These are phyloP conservation scores for Teleiodes luculella DNA, from an alignment of 2,888 invertebrate species.

Conservation along the genomic window DNA sequence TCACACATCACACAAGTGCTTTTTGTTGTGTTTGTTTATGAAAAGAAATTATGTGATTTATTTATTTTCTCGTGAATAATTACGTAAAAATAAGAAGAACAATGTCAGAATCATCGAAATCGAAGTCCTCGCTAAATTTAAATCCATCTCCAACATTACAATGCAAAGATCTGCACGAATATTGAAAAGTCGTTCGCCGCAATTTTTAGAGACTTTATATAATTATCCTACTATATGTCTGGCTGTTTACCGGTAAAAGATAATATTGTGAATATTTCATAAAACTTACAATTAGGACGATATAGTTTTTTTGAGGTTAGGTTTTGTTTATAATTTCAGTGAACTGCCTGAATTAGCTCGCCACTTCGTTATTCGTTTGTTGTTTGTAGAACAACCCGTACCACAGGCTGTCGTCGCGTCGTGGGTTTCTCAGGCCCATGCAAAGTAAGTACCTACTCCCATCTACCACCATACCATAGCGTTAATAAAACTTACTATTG, in stretches of 20 bases:
- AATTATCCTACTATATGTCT: conserved; percentile 96
- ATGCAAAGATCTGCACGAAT: conserved; percentile 95
- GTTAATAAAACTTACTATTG: too few relatives aligned
- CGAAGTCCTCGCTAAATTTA: conserved; percentile 55
- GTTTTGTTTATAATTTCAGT: conserved; percentile 81
- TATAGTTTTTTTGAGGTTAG: conserved; percentile 26
- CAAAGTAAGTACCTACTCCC: conserved; percentile 81
- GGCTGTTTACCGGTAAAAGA: conserved; percentile 88
- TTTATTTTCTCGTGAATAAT: background rate
- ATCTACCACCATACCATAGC: too few relatives aligned
- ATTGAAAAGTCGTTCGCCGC: conserved; percentile 87
- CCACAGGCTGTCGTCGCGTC: conserved; percentile 96
- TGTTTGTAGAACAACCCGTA: conserved; percentile 97
- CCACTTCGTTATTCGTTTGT: conserved; percentile 93
- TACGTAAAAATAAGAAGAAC: background rate
- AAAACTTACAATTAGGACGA: conserved; percentile 5
- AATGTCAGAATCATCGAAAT: conserved; percentile 69
- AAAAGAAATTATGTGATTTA: background rate
- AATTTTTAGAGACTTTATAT: conserved; percentile 90
- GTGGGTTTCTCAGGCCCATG: conserved; percentile 92
- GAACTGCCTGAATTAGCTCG: conserved; percentile 94
- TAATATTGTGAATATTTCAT: background rate
- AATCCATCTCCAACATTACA: conserved; percentile 83
- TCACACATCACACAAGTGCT: too few relatives aligned
- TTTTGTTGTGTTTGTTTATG: too few relatives aligned